These are phyloP conservation scores for Albula goreensis DNA, from an alignment of 2,113 vertebrate species.

Conservation along the genomic window DNA sequence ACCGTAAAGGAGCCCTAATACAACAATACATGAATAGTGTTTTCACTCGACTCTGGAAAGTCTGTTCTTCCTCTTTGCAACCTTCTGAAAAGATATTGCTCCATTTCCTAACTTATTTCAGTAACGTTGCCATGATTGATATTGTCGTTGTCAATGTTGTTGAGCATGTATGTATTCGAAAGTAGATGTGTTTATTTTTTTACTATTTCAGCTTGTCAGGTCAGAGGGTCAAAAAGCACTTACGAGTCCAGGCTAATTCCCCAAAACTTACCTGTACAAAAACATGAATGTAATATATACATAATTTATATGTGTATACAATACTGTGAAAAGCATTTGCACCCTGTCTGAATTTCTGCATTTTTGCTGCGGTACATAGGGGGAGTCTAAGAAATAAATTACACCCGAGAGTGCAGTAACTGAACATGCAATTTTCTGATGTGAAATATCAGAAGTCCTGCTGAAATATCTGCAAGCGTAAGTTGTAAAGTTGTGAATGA, in stretches of 20 bases:
- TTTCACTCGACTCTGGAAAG: not conserved
- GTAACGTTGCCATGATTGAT: not conserved
- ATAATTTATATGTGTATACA: not conserved
- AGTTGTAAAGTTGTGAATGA: no score
- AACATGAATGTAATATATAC: not conserved
- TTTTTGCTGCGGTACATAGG: no score
- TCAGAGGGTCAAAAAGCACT: not conserved
- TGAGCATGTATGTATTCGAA: not conserved
- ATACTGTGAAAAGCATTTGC: no score
- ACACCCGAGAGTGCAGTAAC: no score
- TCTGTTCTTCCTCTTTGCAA: not conserved
- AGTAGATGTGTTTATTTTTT: constrained; percentile 13
- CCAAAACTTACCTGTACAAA: not conserved
- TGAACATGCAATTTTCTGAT: no score
- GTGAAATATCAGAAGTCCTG: no score
- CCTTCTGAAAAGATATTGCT: not conserved
- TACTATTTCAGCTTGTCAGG: not conserved
- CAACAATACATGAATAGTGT: not conserved
- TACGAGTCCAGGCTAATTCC: not conserved
- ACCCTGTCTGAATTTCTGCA: no score
- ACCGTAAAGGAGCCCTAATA: not conserved
- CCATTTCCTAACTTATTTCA: constrained; percentile 19
- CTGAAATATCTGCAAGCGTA: no score
- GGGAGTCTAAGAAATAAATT: no score
- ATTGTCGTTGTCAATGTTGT: constrained; percentile 5